phyloP scores from a whole-genome alignment of 1,140 invertebrate genomes.

The Diabrotica virgifera region DNA sequence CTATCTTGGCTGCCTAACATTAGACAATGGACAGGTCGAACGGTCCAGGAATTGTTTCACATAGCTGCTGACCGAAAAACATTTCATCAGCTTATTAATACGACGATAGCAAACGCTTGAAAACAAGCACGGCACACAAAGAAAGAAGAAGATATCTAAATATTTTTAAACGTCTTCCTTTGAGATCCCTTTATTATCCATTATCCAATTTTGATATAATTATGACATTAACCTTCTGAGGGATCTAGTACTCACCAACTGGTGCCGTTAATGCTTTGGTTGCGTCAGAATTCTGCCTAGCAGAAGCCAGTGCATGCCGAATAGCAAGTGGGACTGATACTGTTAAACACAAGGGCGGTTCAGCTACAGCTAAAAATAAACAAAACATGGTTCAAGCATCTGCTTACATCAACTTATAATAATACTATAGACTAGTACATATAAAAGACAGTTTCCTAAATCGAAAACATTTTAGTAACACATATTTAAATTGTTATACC shows the following conservation, averaged over 20 bases:
- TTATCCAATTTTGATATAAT: background rate
- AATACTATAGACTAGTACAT: background rate
- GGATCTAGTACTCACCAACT: slow-evolving; percentile 38
- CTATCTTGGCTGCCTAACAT: too few relatives aligned
- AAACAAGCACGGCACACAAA: too few relatives aligned
- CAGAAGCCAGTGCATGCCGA: slow-evolving; percentile 66
- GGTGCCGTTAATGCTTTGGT: slow-evolving; percentile 45
- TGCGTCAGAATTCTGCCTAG: slow-evolving; percentile 57
- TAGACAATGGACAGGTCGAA: too few relatives aligned
- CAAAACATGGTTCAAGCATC: background rate
- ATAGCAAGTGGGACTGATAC: slow-evolving; percentile 66
- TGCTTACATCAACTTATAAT: background rate
- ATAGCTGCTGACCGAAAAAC: too few relatives aligned
- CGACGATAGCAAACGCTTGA: too few relatives aligned
- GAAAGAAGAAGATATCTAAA: too few relatives aligned
- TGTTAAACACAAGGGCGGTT: slow-evolving; percentile 73
- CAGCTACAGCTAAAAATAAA: slow-evolving; percentile 62
- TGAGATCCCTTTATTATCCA: background rate
- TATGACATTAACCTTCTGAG: background rate
- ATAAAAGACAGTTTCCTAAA: too few relatives aligned
- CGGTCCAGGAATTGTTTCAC: too few relatives aligned
- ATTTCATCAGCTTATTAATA: too few relatives aligned
- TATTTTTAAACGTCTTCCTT: background rate
- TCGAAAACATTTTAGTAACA: background rate
- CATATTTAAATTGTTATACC: slow-evolving; percentile 50